Evolutionary conservation across 53 echinoderm and acorn worm genomes (phyloP).

Genomic region (Henricia sp.): DNA sequence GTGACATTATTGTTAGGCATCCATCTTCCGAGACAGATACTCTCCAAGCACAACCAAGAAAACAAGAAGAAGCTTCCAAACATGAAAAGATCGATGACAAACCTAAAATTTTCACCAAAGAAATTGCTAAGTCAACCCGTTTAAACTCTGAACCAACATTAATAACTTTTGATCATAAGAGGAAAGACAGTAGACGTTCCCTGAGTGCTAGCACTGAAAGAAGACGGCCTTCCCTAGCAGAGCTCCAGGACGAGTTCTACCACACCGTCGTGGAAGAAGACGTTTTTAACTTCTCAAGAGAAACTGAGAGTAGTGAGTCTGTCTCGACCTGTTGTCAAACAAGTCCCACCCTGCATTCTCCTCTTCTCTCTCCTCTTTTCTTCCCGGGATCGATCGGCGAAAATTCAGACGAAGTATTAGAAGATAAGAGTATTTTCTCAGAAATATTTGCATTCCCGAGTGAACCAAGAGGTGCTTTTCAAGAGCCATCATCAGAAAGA

Average conservation of each 20-base stretch:
- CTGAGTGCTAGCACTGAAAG: slow-evolving; percentile 32
- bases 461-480: neutral
- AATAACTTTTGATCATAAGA: neutral
- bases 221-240: slow-evolving; percentile 59
- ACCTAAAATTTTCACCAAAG: slow-evolving; percentile 1
- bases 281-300: slow-evolving; percentile 14
- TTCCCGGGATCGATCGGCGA: slow-evolving; percentile 31
- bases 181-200: neutral
- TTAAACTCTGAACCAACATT: neutral
- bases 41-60: slow-evolving; percentile 1
- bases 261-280: slow-evolving; percentile 66
- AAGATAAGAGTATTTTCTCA: neutral
- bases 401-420: slow-evolving; percentile 1
- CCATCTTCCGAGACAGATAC: neutral
- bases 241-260: slow-evolving; percentile 68
- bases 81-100: neutral
- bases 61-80: slow-evolving; percentile 10
- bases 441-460: slow-evolving; percentile 26
- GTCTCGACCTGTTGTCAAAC: slow-evolving; percentile 52
- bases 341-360: slow-evolving; percentile 59
- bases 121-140: neutral
- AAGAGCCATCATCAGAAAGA: neutral
- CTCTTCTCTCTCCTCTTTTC: slow-evolving; percentile 55
- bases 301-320: neutral
- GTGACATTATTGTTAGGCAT: neutral